phyloP scores from a whole-genome alignment of 2,113 vertebrate genomes.

The Anthoscopus minutus region DNA sequence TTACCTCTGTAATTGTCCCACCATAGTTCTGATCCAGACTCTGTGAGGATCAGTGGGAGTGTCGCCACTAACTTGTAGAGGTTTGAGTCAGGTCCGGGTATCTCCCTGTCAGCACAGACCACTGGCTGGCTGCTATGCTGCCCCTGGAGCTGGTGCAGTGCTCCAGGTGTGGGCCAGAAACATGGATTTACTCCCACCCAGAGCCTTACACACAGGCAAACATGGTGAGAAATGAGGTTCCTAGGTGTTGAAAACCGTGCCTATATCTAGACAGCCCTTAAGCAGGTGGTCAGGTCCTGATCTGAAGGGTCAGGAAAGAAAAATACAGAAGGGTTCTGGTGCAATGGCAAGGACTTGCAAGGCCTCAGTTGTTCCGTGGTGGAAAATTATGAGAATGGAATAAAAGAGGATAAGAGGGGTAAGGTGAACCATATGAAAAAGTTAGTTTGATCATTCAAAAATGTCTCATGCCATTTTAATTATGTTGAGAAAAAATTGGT shows the following conservation, averaged over 20 bases:
- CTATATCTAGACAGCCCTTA: not conserved
- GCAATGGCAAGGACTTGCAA: not conserved
- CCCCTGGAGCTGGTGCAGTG: not conserved
- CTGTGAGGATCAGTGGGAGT: not conserved
- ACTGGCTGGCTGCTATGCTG: not conserved
- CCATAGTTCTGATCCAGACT: not conserved
- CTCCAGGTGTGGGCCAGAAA: not conserved
- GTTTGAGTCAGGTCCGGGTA: not conserved
- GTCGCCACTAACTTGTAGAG: not conserved
- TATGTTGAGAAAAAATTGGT: not conserved
- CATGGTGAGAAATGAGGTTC: not conserved
- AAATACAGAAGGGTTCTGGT: not conserved
- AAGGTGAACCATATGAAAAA: not conserved
- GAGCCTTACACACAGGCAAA: not conserved
- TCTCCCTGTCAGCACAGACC: not conserved
- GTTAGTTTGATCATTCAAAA: not conserved
- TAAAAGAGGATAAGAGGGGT: not conserved
- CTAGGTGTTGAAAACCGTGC: not conserved
- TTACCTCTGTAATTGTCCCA: not conserved
- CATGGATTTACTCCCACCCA: fast-evolving
- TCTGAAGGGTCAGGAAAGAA: not conserved
- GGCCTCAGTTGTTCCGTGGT: fast-evolving
- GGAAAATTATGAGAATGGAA: not conserved
- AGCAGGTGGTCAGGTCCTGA: not conserved
- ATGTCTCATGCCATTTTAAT: not conserved